phyloP scores from a whole-genome alignment of 2,797 vertebrate genomes.

The Sebastes nivosus region DNA sequence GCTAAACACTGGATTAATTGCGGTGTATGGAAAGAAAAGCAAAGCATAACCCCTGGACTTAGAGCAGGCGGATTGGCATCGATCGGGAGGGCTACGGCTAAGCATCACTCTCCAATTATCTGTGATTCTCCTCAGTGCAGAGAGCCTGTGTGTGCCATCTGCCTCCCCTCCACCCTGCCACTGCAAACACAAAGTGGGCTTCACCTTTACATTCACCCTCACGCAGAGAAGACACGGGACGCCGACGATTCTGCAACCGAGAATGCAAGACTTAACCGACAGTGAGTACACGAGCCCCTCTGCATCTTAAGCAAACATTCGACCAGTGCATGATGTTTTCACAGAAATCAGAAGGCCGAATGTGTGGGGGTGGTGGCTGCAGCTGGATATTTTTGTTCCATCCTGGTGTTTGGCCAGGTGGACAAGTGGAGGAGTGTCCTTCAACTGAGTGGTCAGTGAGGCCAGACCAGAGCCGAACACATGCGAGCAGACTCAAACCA shows the following conservation, averaged over 20 bases:
- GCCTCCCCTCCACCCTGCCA: conserved; percentile 65
- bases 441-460: conserved; percentile 70
- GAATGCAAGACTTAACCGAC: conserved; percentile 24
- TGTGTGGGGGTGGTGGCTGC: not conserved
- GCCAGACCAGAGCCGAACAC: conserved; percentile 43
- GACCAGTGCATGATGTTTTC: not conserved
- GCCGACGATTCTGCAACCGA: not conserved
- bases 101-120: conserved; percentile 81
- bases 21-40: conserved; percentile 79
- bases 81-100: conserved; percentile 75
- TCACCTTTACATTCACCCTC: conserved; percentile 66
- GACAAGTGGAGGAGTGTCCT: conserved; percentile 66
- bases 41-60: conserved; percentile 80
- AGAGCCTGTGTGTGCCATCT: conserved; percentile 74
- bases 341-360: not conserved
- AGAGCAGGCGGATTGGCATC: conserved; percentile 78
- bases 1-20: conserved; percentile 83
- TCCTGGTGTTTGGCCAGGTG: conserved; percentile 48
- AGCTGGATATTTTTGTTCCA: conserved; percentile 20
- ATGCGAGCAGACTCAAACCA: conserved; percentile 27
- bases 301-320: not conserved
- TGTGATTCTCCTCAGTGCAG: conserved; percentile 76
- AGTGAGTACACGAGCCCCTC: not conserved
- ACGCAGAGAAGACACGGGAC: conserved; percentile 25
- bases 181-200: conserved; percentile 70